Conservation (phyloP, 2,113 vertebrate genomes). For the Ranitomeya imitator region DNA sequence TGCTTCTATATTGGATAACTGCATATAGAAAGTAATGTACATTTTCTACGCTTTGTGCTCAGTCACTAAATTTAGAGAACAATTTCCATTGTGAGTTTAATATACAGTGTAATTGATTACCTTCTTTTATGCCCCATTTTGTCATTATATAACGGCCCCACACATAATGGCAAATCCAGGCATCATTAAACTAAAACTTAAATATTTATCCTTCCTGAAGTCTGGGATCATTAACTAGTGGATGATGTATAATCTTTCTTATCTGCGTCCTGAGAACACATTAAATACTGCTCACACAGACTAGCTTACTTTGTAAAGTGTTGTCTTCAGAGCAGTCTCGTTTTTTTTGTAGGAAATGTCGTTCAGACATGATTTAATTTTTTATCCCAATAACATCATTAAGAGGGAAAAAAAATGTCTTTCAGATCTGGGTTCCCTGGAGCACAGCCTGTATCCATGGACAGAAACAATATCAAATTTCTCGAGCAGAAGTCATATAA, state of each 20-base stretch:
- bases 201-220: neutral
- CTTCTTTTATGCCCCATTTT: neutral
- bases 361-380: constrained; percentile 57
- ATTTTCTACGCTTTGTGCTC: neutral
- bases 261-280: neutral
- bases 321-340: neutral
- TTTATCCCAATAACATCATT: constrained; percentile 52
- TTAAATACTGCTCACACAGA: neutral
- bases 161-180: neutral
- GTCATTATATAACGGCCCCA: neutral
- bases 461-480: constrained; percentile 91
- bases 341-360: constrained; percentile 24
- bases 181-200: neutral
- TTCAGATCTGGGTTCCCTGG: constrained; percentile 93
- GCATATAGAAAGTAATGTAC: neutral
- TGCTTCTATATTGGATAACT: neutral
- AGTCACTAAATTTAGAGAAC: neutral
- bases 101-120: neutral
- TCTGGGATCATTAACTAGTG: neutral
- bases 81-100: neutral
- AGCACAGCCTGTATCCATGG: constrained; percentile 97
- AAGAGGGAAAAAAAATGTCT: constrained; percentile 49
- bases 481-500: constrained; percentile 94
- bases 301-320: constrained; percentile 5
- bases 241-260: neutral